Evolutionary conservation across 37 sponge, comb jelly and placozoan genomes (phyloP).

Genomic region (Tethya wilhelma): DNA sequence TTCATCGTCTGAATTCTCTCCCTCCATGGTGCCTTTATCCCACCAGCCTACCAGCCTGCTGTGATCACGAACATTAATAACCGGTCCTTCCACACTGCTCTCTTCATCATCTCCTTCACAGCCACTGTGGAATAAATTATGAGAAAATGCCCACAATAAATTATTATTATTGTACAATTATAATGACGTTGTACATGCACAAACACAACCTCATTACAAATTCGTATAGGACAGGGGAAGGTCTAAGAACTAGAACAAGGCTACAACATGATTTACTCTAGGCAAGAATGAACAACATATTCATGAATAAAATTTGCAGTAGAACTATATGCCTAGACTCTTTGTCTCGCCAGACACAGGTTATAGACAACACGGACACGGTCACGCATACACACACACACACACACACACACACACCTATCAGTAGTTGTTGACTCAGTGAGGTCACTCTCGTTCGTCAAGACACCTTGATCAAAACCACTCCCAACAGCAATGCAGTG

Average conservation of each 20-base stretch:
- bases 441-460: conserved; percentile 63
- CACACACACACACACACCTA: conserved; percentile 16
- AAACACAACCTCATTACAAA: no score
- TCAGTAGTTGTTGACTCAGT: conserved; percentile 69
- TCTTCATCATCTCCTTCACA: conserved; percentile 87
- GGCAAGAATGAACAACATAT: no score
- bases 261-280: no score
- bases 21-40: conserved; percentile 18
- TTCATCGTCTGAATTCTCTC: neutral
- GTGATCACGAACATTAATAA: neutral
- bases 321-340: no score
- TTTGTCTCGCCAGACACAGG: no score
- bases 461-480: neutral
- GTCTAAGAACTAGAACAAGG: no score
- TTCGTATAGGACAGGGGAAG: no score
- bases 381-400: neutral
- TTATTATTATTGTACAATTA: no score
- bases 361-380: neutral
- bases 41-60: conserved; percentile 9
- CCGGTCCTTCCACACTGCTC: conserved; percentile 63
- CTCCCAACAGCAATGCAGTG: neutral
- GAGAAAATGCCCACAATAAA: no score
- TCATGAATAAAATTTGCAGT: no score
- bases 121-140: conserved; percentile 32
- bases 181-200: no score